Percentiles rank a stretch among this genome's conserved stretches.
Conservation (phyloP, 2,113 vertebrate species). For the Brachypteracias leptosomus region DNA sequence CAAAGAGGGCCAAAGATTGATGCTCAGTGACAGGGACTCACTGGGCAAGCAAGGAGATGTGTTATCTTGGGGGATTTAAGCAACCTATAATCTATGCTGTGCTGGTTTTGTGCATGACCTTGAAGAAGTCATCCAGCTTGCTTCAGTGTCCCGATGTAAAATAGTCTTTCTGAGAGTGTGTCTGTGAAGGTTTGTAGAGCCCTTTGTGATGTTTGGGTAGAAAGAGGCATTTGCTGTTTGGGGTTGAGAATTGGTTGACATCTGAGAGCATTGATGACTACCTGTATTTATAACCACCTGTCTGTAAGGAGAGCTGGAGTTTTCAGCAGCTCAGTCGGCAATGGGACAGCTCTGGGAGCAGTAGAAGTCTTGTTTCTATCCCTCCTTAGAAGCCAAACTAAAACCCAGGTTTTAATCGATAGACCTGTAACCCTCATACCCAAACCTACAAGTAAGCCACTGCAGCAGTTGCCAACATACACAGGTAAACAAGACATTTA, state of each 20-base stretch:
- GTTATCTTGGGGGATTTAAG: neutral
- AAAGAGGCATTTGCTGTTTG: neutral
- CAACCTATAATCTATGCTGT: fast-evolving
- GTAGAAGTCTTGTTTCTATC: neutral
- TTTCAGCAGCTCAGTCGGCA: neutral
- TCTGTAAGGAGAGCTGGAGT: neutral
- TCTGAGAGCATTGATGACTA: neutral
- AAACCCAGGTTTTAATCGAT: neutral
- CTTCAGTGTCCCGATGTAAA: neutral
- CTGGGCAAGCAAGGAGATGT: neutral
- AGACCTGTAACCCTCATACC: neutral
- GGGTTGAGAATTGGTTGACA: neutral
- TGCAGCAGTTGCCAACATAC: fast-evolving
- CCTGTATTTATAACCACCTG: fast-evolving
- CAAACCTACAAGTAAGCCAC: neutral
- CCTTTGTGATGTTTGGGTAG: neutral
- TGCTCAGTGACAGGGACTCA: neutral
- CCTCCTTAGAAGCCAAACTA: neutral
- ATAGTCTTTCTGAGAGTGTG: neutral
- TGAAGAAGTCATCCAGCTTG: neutral
- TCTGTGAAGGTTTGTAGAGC: neutral
- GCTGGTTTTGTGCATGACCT: neutral
- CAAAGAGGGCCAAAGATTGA: neutral
- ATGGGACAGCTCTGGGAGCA: neutral
- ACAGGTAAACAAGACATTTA: neutral